phyloP scores from a whole-genome alignment of 2,113 vertebrate species.

The Salvator merianae region DNA sequence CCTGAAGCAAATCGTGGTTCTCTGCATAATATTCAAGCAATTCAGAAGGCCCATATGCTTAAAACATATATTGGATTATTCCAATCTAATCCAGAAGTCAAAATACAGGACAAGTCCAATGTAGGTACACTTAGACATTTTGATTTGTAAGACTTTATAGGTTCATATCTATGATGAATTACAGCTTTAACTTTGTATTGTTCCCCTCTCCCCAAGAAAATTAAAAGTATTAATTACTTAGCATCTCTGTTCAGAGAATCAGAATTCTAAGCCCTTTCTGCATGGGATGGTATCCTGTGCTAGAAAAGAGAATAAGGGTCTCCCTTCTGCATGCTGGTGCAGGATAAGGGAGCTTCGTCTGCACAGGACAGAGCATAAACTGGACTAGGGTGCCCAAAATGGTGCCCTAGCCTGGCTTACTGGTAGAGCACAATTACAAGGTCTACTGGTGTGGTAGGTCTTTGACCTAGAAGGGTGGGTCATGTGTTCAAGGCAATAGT shows the following conservation, averaged over 20 bases:
- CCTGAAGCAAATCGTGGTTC: neutral
- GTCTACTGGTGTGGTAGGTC: no score
- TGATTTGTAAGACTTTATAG: neutral
- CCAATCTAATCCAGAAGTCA: neutral
- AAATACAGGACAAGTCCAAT: neutral
- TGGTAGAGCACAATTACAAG: no score
- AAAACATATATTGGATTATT: slow-evolving; percentile 18
- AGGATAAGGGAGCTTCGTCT: no score
- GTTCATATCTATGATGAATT: neutral
- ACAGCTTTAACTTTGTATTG: neutral
- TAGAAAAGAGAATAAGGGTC: no score
- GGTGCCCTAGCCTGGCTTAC: no score
- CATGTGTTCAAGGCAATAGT: no score
- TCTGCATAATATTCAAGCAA: slow-evolving; percentile 7
- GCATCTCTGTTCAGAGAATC: neutral
- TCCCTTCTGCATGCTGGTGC: no score
- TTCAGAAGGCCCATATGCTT: slow-evolving; percentile 15
- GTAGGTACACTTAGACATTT: neutral
- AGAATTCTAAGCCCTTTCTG: no score
- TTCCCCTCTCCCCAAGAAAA: neutral
- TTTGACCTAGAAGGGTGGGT: no score
- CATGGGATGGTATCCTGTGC: no score
- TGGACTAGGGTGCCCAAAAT: no score
- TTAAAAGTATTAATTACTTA: neutral
- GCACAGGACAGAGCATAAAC: no score